phyloP scores from a whole-genome alignment of 2,888 invertebrate species.

The Sinohyriopsis cumingii region DNA sequence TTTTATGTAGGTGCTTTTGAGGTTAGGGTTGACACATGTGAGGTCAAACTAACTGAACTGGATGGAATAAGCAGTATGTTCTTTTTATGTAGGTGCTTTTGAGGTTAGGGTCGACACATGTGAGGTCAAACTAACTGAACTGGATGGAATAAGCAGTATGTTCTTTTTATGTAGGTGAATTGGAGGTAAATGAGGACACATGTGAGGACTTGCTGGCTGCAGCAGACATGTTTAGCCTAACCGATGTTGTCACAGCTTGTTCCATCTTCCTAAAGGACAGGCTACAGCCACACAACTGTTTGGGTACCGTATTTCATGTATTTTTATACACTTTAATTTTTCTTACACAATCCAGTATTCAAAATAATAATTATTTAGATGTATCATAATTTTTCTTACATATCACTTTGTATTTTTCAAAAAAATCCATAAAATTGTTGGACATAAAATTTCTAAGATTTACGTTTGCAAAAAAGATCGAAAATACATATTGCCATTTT shows the following conservation, averaged over 20 bases:
- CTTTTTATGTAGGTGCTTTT: not conserved
- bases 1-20: constrained; percentile 56
- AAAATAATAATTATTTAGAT: too few species aligned
- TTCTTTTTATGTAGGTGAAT: constrained; percentile 46
- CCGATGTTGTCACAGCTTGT: constrained; percentile 87
- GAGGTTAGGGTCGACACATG: too few species aligned
- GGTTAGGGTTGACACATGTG: constrained; percentile 82
- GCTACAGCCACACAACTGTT: constrained; percentile 88
- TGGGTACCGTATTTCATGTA: constrained; percentile 79
- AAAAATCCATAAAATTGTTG: too few species aligned
- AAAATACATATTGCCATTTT: too few species aligned
- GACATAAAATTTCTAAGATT: too few species aligned
- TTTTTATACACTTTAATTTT: not conserved
- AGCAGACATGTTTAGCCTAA: constrained; percentile 91
- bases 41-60: constrained; percentile 73
- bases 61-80: not conserved
- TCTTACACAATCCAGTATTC: not conserved
- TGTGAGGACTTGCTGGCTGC: constrained; percentile 91
- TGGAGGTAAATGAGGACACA: constrained; percentile 78
- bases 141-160: not conserved
- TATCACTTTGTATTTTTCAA: too few species aligned
- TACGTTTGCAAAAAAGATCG: too few species aligned
- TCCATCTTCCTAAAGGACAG: constrained; percentile 88
- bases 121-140: too few species aligned
- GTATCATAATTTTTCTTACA: too few species aligned